These are phyloP conservation scores for Eristalis tenax DNA, from an alignment of 2,888 invertebrate species.

Conservation along the genomic window DNA sequence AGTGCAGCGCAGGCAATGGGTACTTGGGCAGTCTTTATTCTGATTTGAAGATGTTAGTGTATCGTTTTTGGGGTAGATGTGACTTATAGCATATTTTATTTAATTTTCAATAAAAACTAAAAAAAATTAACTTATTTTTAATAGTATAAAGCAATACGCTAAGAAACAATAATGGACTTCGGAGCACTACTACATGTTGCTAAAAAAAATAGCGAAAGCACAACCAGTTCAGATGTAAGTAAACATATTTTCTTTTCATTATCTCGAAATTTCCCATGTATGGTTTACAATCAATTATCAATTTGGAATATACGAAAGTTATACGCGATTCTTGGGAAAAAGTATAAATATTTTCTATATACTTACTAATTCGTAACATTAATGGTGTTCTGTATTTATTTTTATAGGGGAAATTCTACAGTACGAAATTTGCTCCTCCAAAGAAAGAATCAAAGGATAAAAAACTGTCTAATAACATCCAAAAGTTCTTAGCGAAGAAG, in stretches of 20 bases:
- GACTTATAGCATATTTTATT: constrained; percentile 54
- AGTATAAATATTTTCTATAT: not conserved
- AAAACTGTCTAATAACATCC: constrained; percentile 88
- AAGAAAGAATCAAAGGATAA: constrained; percentile 89
- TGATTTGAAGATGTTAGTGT: constrained; percentile 64
- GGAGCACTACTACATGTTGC: constrained; percentile 84
- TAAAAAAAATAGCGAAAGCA: constrained; percentile 83
- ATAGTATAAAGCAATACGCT: not conserved
- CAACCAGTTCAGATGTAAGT: constrained; percentile 78
- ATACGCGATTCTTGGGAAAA: not conserved
- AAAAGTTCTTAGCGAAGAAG: constrained; percentile 90
- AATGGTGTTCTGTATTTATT: not conserved
- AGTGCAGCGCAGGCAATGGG: not conserved
- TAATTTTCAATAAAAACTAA: constrained; percentile 61
- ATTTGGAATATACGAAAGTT: not conserved
- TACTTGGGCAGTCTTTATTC: constrained; percentile 58
- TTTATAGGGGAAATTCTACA: constrained; percentile 85
- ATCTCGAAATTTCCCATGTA: constrained; percentile 24
- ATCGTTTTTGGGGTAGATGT: constrained; percentile 14
- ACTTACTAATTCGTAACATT: not conserved
- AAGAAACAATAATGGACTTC: constrained; percentile 83
- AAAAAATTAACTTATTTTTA: not conserved
- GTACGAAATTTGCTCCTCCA: constrained; percentile 90
- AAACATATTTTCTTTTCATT: constrained; percentile 14
- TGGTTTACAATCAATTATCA: not conserved